A percentile compares a stretch with the other conserved stretches of the same genome.
Conservation (phyloP, 2,113 vertebrate genomes). For the Heterocephalus glaber region DNA sequence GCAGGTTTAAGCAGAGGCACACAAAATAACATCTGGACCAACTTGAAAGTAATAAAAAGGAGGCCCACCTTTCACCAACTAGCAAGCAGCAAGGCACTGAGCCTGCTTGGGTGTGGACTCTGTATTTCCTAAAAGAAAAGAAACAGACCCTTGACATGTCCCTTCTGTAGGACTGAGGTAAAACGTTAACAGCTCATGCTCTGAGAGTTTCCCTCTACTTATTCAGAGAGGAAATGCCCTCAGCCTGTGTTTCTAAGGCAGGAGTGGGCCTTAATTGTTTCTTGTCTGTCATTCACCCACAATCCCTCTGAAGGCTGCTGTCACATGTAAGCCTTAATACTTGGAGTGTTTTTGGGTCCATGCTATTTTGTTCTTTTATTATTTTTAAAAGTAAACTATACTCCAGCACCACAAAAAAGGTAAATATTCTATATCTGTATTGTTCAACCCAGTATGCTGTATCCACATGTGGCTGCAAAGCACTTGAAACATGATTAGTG, state of each 20-base stretch:
- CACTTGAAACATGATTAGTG: not conserved
- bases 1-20: not conserved
- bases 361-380: not conserved
- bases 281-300: not conserved
- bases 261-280: not conserved
- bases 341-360: not conserved
- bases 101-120: not conserved
- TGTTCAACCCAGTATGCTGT: not conserved
- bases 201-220: not conserved
- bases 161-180: not conserved
- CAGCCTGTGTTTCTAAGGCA: not conserved
- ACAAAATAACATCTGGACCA: not conserved
- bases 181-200: not conserved
- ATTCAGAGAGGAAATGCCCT: not conserved
- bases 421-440: not conserved
- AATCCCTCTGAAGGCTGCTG: not conserved
- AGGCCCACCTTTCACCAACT: slow-evolving; percentile 28
- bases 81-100: slow-evolving; percentile 39
- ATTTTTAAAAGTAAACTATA: not conserved
- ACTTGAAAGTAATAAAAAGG: slow-evolving; percentile 33
- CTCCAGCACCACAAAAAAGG: not conserved
- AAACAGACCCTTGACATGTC: not conserved
- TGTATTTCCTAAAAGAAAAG: slow-evolving; percentile 54
- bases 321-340: not conserved
- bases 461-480: not conserved